These are phyloP conservation scores for Leptosomus discolor DNA, from an alignment of 2,113 vertebrate species.

Conservation along the genomic window DNA sequence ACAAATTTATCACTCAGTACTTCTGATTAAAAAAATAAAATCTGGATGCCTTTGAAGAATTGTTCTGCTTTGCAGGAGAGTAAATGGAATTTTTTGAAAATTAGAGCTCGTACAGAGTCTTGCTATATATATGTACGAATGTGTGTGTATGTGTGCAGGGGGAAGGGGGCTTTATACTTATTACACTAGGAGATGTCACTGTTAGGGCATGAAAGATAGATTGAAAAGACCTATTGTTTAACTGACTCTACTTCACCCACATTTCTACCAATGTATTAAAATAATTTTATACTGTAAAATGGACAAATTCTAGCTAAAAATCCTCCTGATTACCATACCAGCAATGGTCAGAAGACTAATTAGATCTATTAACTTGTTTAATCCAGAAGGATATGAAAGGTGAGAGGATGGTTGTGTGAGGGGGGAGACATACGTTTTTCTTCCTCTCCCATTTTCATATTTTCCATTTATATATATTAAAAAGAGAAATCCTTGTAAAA, in stretches of 20 bases:
- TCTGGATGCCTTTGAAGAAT: conserved; percentile 20
- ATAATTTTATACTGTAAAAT: neutral
- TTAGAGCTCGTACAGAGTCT: neutral
- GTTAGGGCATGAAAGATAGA: neutral
- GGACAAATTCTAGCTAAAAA: neutral
- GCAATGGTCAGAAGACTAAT: neutral
- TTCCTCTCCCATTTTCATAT: neutral
- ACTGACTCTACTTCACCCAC: neutral
- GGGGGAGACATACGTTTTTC: neutral
- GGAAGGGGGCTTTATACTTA: neutral
- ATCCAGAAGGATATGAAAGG: neutral
- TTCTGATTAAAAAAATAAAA: neutral
- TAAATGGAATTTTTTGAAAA: conserved; percentile 2
- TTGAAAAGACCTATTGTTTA: neutral
- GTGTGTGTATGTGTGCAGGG: neutral
- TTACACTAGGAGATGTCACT: neutral
- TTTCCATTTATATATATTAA: neutral
- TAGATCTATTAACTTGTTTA: neutral
- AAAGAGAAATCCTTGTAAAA: conserved; percentile 25
- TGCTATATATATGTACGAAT: neutral
- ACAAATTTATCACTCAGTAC: conserved; percentile 2
- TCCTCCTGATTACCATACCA: neutral
- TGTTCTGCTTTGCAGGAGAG: conserved; percentile 10
- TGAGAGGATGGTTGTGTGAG: neutral
- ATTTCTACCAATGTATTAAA: neutral